phyloP scores from a whole-genome alignment of 2,888 invertebrate genomes.

The Entomobrya proxima region DNA sequence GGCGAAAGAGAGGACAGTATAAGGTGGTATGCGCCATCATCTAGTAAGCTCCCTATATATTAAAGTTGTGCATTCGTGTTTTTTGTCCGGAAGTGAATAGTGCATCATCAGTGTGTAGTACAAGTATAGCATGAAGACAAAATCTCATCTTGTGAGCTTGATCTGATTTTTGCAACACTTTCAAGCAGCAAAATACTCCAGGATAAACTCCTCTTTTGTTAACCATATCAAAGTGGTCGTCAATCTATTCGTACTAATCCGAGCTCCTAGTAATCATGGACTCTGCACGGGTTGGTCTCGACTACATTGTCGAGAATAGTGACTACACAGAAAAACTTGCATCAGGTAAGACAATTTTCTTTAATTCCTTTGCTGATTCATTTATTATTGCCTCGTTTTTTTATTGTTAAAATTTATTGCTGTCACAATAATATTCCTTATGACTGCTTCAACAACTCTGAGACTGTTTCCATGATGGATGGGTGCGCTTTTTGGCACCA shows the following conservation, averaged over 20 bases:
- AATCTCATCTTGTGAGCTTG: background rate
- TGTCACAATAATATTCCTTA: background rate
- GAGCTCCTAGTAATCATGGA: constrained; percentile 87
- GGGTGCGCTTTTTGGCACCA: background rate
- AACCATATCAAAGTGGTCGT: background rate
- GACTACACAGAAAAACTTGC: constrained; percentile 94
- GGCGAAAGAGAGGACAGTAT: no score
- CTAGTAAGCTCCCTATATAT: no score
- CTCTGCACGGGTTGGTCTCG: constrained; percentile 91
- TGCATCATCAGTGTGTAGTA: background rate
- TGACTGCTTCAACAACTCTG: background rate
- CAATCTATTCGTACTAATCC: background rate
- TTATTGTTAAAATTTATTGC: background rate
- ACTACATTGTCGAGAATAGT: constrained; percentile 95
- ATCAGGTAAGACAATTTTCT: constrained; percentile 80
- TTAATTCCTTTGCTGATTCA: background rate
- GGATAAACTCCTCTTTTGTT: background rate
- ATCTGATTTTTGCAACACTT: background rate
- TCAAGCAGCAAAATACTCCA: background rate
- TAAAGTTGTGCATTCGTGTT: no score
- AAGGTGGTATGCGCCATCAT: no score
- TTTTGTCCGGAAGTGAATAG: no score
- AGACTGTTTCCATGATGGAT: background rate
- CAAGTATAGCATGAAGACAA: no score
- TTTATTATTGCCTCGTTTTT: background rate